Conservation (phyloP, 2,113 vertebrate species). For the Tychaedon coryphoeus region DNA sequence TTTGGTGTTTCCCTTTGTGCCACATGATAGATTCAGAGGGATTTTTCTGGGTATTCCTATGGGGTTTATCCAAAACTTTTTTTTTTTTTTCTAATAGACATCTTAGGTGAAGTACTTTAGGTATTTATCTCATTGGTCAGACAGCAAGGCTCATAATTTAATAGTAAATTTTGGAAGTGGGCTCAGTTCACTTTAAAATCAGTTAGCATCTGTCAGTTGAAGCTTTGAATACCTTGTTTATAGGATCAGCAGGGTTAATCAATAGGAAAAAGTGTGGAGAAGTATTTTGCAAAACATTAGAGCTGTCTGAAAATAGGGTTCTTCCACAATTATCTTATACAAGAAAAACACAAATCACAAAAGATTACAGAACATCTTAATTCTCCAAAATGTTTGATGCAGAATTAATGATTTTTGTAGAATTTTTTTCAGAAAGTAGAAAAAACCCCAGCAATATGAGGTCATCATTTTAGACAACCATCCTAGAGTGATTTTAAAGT, state of each 20-base stretch:
- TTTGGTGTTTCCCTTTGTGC: neutral
- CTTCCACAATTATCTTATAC: neutral
- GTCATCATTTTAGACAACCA: neutral
- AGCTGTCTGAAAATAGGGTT: neutral
- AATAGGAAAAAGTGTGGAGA: neutral
- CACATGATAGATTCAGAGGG: neutral
- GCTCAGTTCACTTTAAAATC: neutral
- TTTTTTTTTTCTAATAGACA: neutral
- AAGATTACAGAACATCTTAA: neutral
- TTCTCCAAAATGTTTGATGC: fast-evolving
- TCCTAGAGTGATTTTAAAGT: neutral
- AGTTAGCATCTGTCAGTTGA: neutral
- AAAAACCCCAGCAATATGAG: neutral
- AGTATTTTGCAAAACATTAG: neutral
- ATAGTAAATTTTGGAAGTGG: neutral
- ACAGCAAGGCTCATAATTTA: neutral
- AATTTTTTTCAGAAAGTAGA: neutral
- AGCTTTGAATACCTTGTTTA: neutral
- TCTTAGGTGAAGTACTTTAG: neutral
- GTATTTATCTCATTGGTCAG: neutral
- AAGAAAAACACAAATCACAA: neutral
- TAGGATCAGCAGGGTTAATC: neutral
- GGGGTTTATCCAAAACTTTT: neutral
- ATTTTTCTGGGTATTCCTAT: neutral
- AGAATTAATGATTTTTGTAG: neutral